A percentile compares a stretch with the other conserved stretches of the same genome.
These are phyloP conservation scores for Channa argus DNA, from an alignment of 2,113 vertebrate species.

Conservation along the genomic window DNA sequence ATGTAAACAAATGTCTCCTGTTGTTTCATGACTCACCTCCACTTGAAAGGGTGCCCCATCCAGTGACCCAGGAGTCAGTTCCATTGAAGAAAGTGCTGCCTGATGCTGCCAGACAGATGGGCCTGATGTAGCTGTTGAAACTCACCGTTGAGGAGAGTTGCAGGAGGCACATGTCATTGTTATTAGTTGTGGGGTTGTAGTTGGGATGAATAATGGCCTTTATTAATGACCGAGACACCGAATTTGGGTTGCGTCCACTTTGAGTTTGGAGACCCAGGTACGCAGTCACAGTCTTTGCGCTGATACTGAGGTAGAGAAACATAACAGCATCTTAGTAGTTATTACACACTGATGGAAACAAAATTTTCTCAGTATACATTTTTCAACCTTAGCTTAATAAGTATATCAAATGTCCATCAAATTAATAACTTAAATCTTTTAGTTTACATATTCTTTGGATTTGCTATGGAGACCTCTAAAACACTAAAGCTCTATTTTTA, in stretches of 20 bases:
- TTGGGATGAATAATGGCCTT: constrained; percentile 63
- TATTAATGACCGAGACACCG: neutral
- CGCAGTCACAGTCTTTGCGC: fast-evolving
- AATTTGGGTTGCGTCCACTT: constrained; percentile 6
- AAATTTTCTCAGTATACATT: too few relatives aligned
- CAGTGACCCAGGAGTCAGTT: constrained; percentile 82
- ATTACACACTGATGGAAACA: too few relatives aligned
- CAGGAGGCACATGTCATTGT: constrained; percentile 83
- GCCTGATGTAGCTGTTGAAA: constrained; percentile 74
- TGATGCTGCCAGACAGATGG: constrained; percentile 83
- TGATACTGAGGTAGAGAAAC: neutral
- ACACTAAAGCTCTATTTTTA: too few relatives aligned
- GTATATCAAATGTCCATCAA: too few relatives aligned
- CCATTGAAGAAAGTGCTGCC: constrained; percentile 74
- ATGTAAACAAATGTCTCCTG: neutral
- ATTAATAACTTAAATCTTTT: too few relatives aligned
- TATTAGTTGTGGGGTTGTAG: constrained; percentile 13
- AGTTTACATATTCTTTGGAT: too few relatives aligned
- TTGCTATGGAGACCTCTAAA: too few relatives aligned
- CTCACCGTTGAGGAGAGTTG: constrained; percentile 61
- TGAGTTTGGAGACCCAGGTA: constrained; percentile 58
- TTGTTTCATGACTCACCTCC: constrained; percentile 69
- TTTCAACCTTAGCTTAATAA: too few relatives aligned
- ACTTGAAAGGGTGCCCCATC: constrained; percentile 81
- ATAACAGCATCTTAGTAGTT: too few relatives aligned